Conservation (phyloP, 2,888 invertebrate species). For the Parascotia fuliginaria region DNA sequence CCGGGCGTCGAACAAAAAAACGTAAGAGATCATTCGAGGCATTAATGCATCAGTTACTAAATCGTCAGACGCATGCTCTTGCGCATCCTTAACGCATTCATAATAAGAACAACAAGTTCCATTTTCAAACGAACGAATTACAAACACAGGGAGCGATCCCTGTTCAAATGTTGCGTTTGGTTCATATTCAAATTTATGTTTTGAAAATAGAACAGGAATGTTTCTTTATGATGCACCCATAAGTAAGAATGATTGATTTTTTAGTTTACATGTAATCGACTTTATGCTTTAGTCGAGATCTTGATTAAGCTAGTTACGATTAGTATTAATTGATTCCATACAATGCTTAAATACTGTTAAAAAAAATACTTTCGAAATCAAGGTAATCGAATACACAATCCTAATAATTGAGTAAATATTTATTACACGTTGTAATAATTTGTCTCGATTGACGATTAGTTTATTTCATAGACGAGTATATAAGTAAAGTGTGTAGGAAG, state of each 20-base stretch:
- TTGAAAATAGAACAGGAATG: slow-evolving; percentile 65
- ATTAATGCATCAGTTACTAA: slow-evolving; percentile 86
- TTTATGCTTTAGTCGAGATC: slow-evolving; percentile 27
- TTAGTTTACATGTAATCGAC: slow-evolving; percentile 37
- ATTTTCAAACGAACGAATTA: slow-evolving; percentile 76
- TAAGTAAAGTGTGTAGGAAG: slow-evolving; percentile 35
- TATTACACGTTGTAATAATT: slow-evolving; percentile 32
- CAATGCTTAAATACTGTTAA: slow-evolving; percentile 25
- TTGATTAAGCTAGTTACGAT: slow-evolving; percentile 23
- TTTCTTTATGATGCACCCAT: slow-evolving; percentile 51
- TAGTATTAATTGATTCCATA: slow-evolving; percentile 20
- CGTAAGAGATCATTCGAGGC: slow-evolving; percentile 73
- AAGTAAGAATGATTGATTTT: slow-evolving; percentile 48
- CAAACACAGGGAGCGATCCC: slow-evolving; percentile 75
- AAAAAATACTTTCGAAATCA: slow-evolving; percentile 34
- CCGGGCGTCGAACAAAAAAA: slow-evolving; percentile 75
- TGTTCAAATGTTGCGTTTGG: slow-evolving; percentile 62
- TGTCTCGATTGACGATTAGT: slow-evolving; percentile 36
- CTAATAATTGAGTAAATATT: slow-evolving; percentile 32
- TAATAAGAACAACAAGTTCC: slow-evolving; percentile 81
- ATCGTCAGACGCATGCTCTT: slow-evolving; percentile 81
- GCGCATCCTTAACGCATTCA: slow-evolving; percentile 83
- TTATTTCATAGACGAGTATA: slow-evolving; percentile 31
- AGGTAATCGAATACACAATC: slow-evolving; percentile 29
- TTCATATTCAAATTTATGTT: slow-evolving; percentile 79